Evolutionary conservation across 2,797 vertebrate genomes (phyloP).

Genomic region (Apogon talboti): DNA sequence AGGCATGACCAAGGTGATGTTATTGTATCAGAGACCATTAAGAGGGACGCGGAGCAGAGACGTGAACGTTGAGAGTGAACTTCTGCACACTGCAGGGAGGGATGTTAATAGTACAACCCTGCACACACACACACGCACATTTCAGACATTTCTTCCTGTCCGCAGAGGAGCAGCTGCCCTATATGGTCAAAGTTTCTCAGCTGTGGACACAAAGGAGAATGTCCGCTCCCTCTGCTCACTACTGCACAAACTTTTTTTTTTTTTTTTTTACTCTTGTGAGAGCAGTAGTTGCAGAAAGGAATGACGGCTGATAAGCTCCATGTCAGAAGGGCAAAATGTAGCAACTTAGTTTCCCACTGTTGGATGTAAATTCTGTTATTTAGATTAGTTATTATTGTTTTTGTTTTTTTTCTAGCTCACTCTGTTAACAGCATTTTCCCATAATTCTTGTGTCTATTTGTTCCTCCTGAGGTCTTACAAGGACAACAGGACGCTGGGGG

Average conservation of each 20-base stretch:
- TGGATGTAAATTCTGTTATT: not conserved
- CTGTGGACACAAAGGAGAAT: conserved; percentile 64
- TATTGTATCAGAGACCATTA: not conserved
- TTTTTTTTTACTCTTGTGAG: conserved; percentile 48
- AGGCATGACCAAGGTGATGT: not conserved
- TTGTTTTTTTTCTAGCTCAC: not conserved
- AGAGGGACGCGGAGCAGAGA: not conserved
- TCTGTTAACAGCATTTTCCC: conserved; percentile 5
- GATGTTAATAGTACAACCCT: conserved; percentile 41
- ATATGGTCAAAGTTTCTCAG: conserved; percentile 80
- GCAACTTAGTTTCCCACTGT: conserved; percentile 28
- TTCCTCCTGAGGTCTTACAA: conserved; percentile 40
- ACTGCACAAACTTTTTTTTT: conserved; percentile 16
- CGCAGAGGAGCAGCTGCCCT: conserved; percentile 71
- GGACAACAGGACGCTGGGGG: conserved; percentile 18
- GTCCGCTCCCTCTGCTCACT: conserved; percentile 32
- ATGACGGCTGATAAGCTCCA: conserved; percentile 65
- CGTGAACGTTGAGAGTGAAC: not conserved
- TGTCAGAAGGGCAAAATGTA: conserved; percentile 37
- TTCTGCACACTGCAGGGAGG: conserved; percentile 16
- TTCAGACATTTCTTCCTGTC: conserved; percentile 73
- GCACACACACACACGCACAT: conserved; percentile 52
- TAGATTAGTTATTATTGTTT: not conserved
- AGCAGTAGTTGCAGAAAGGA: conserved; percentile 59
- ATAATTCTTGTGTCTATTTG: conserved; percentile 16